Conservation (phyloP, 2,888 invertebrate genomes). For the Diabrotica balteata region DNA sequence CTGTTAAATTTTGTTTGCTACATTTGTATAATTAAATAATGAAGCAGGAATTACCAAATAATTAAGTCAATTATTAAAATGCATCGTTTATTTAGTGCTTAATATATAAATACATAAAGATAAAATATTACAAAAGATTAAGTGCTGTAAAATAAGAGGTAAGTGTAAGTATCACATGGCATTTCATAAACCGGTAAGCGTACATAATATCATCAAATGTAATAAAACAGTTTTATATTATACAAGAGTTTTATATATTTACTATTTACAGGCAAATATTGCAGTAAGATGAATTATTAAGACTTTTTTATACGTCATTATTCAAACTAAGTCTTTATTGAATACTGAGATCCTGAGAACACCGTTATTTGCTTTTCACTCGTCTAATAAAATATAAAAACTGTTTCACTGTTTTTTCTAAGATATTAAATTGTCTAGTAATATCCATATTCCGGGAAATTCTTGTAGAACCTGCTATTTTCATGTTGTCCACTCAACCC, state of each 20-base stretch:
- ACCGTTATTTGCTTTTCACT: no score
- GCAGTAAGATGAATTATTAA: no score
- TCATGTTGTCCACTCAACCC: slow-evolving; percentile 69
- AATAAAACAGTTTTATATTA: slow-evolving; percentile 2
- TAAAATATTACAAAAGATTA: not conserved
- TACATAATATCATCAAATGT: not conserved
- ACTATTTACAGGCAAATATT: no score
- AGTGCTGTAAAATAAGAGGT: not conserved
- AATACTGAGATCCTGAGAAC: no score
- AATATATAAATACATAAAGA: slow-evolving; percentile 6
- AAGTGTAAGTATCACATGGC: slow-evolving; percentile 12
- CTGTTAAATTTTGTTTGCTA: no score
- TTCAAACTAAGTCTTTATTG: no score
- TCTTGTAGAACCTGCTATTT: slow-evolving; percentile 65
- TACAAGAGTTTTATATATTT: not conserved
- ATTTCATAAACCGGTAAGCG: not conserved
- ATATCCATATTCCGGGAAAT: slow-evolving; percentile 54
- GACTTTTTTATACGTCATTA: no score
- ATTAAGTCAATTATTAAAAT: not conserved
- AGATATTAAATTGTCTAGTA: not conserved
- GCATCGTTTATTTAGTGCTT: slow-evolving; percentile 12
- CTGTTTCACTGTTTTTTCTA: no score
- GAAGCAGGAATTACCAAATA: no score
- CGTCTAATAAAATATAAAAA: no score
- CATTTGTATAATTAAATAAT: no score